Evolutionary conservation across 92 coral and sea anemone species (phyloP), one percentile per base, ranked within the genome.

Genomic region (Parazoanthus atlanticus): DNA sequence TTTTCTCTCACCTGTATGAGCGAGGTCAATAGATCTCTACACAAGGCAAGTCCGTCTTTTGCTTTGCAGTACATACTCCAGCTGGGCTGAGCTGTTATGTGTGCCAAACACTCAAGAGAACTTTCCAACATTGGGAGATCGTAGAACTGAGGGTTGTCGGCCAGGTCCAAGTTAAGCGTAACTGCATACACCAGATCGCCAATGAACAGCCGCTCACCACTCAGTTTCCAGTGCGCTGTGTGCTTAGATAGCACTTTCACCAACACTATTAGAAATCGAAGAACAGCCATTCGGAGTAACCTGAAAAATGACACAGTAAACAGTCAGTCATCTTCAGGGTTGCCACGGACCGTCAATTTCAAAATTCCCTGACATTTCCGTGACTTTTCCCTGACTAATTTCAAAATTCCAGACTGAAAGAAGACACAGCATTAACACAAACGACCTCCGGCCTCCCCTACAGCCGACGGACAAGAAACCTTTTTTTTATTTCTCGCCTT

Each of bases 141-240:
- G 78, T 96, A 96, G 85, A 93, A 96, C 86, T 96, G 96, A 11
- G 99, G 99, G 72, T 95, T 96, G 80, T 96, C 99, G 21, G 95
- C 96, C 29, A 96, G 91, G 86, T 95, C 98, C 33, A 96, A 92
- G 89, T 96, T 95, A 71, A 96, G 84, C 9, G 97, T 92, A 61
- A 96, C 91, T 34, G 95, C 94, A 79, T 90, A 92, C 2, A 95
- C 95, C 78, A 96, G 54, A 78, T 96, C 99, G n/a, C 99, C 99
- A 29, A 95, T 90, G 86, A 93, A 90, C 12, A 96, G 91, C 89
- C 96, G 90, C 80, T 96, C 98, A 61, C 94, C 92, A 29, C 93
- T 96, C 91, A 93, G 88, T 74, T 94, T 88, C 99, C 99, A 96
- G 2, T 81, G 86, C 6, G 86, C 89, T 81, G 94, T 76, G 78